Evolutionary conservation across 2,797 vertebrate species (phyloP), one percentile per base, ranked within the genome.

Genomic region (Dromococcyx pavoninus): DNA sequence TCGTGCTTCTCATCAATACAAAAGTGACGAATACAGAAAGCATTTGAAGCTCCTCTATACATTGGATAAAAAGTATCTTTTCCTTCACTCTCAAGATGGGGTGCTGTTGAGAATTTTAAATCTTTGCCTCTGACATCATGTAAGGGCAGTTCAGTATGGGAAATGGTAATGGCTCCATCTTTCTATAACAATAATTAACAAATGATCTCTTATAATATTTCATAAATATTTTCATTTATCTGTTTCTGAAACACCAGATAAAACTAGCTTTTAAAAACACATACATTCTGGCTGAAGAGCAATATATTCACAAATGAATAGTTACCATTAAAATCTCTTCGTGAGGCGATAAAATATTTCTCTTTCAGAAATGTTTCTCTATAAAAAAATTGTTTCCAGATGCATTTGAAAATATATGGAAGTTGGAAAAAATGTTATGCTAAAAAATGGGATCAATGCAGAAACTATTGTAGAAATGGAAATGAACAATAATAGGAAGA

Each of bases 21-120:
- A n/a, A 99, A 98, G 35, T 98, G 91, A 94, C 98, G 98, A 94
- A 99, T 98, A 70, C 97, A 95, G 97, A 99, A 99, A 7, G 97
- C 98, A 13, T 97, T 97, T 35, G 97, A 73, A 79, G 93, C 51
- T 53, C 94, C 96, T 41, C 41, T 93, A 78, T 97, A 97, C 61
- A 93, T 8, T 3, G 97, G 97, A 33, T 9, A 86, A 62, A 97
- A 97, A 65, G 39, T 43, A 27, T 28, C 46, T 21, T 60, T 33
- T 46, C 83, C 91, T 32, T 87, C 28, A 3, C 43, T 10, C 32
- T 75, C 53, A 6, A n/a, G 66, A 25, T 67, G 23, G 19, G 76
- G 37, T 5, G 44, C 16, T 67, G 78, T 83, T 58, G 85, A 74
- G 71, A 70, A 46, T 77, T 69, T 24, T 70, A 53, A 79, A 57